Base-by-base conservation (phyloP, 1,140 invertebrate species). In the Drosophila ercepeae region DNA sequence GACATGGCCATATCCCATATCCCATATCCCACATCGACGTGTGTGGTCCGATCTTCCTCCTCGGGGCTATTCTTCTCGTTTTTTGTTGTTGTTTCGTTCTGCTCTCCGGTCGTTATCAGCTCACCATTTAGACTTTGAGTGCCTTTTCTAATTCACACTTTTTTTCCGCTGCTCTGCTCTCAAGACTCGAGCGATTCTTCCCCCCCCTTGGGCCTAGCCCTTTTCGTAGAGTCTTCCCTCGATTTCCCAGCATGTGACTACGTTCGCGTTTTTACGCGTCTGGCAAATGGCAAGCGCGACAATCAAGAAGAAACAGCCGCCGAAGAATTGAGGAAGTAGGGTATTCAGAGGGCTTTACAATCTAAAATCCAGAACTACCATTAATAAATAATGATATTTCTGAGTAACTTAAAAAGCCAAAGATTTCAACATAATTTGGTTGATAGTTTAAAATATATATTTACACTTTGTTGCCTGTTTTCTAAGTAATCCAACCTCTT, bases 121-220 rank as follows among this genome's bases (percentile, higher is more conserved):
- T 59, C 60, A 53, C 72, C 77, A 86, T 86, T 86, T 86, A 86
- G 74, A 82, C 82, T 71, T 68, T 88, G 77, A 86, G 82, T 88
- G 82, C 82, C 77, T 86, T 86, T 78, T 86, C 82, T 78, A 86
- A 86, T 86, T 86, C 82, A 88, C 82, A 86, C 82, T 86, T 86
- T 88, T 82, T 86, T 79, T 34, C 32, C 18, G 21, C 16, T 39
- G 16, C 13, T 36, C 13, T 18, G 1, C 19, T 42, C 14, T 21
- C 46, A 18, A 9, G 16, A 18, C 39, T 58, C 64, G 9, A 50
- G 46, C 70, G 34, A 49, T 75, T 75, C 63, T 68, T 36, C 39
- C 29, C 36, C 25, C 41, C 21, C 21, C 54, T 36, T 9, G 42
- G 25, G 46, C 29, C 23, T 53, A 44, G 32, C 64, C 19, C 45